A percentile compares a stretch with the other conserved stretches of the same genome.
These are phyloP conservation scores for Trichogramma dendrolimi DNA, from an alignment of 2,888 invertebrate genomes.

Conservation along the genomic window DNA sequence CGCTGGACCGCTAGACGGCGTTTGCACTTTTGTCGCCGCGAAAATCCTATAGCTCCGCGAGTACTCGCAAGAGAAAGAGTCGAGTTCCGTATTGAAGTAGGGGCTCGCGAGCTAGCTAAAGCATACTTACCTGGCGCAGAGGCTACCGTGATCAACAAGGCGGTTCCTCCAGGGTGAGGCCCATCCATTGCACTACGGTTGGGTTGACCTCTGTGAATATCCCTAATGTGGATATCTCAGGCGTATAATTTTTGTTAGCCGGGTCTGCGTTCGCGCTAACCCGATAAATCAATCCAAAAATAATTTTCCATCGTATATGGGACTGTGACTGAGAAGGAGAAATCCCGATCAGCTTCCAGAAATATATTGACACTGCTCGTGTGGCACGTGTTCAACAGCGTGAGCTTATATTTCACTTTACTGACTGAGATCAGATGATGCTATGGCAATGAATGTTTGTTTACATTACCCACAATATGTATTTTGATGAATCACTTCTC, in stretches of 20 bases:
- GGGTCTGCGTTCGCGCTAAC: constrained; percentile 50
- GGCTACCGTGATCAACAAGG: constrained; percentile 56
- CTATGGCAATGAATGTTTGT: too few species aligned
- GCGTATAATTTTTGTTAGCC: constrained; percentile 51
- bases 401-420: too few species aligned
- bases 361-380: too few species aligned
- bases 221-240: constrained; percentile 56
- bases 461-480: too few species aligned
- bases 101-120: constrained; percentile 28
- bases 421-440: too few species aligned
- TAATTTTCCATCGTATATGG: neutral
- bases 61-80: constrained; percentile 3
- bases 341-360: too few species aligned
- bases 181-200: constrained; percentile 59
- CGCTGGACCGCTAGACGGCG: too few species aligned
- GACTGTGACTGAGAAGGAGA: too few species aligned
- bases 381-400: too few species aligned
- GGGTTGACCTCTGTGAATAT: constrained; percentile 58
- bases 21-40: too few species aligned
- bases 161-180: constrained; percentile 53
- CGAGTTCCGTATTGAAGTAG: neutral
- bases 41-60: too few species aligned
- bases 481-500: too few species aligned
- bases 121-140: constrained; percentile 59
- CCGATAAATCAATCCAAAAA: constrained; percentile 37